Evolutionary conservation across 2,113 vertebrate species (phyloP).

Genomic region (Myiozetetes cayanensis): DNA sequence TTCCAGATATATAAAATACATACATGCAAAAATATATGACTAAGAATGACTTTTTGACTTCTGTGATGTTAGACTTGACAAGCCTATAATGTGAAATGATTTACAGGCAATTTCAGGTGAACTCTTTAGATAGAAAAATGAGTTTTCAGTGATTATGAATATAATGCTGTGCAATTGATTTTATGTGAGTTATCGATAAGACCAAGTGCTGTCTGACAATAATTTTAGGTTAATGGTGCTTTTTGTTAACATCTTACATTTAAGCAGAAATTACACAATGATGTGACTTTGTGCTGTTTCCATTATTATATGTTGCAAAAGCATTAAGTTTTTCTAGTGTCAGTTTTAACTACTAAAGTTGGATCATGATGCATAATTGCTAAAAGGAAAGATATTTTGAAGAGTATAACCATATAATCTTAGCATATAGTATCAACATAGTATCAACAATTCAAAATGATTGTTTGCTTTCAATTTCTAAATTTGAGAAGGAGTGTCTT

Average conservation of each 20-base stretch:
- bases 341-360: neutral
- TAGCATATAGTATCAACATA: neutral
- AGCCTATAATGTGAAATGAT: neutral
- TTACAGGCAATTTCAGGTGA: constrained; percentile 11
- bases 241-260: neutral
- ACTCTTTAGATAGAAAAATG: neutral
- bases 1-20: neutral
- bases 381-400: neutral
- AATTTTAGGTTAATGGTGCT: neutral
- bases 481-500: neutral
- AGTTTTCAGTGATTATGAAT: neutral
- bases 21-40: neutral
- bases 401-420: neutral
- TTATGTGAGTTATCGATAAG: neutral
- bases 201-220: neutral
- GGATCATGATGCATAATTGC: neutral
- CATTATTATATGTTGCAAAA: neutral
- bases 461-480: neutral
- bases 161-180: neutral
- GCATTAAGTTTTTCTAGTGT: neutral
- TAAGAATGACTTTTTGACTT: neutral
- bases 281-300: neutral
- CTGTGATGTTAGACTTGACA: neutral
- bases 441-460: neutral
- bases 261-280: neutral